Evolutionary conservation across 1,140 invertebrate genomes (phyloP), one percentile per base, ranked within the genome.

Genomic region (Hyles vespertilio): DNA sequence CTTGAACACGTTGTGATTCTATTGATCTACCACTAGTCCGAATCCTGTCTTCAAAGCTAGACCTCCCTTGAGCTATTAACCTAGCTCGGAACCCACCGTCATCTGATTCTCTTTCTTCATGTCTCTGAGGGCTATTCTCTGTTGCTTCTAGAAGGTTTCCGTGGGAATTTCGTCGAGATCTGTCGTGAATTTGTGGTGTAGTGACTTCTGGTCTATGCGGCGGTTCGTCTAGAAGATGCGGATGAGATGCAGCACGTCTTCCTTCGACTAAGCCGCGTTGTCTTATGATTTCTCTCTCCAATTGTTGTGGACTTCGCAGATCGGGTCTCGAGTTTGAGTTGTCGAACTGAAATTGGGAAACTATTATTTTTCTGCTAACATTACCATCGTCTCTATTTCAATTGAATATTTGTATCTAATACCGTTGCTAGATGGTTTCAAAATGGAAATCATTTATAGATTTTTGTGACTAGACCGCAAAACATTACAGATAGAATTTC

Each of bases 211-310:
- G 71, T 72, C 90, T 79, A 3, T 77, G 84, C 58, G 84, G 89
- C 36, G 85, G 86, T 68, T 89, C 92, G 56, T 91, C 91, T 9
- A 91, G 89, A 7, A 93, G 77, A 56, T 94, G 93, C 5, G 93
- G 93, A 59, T 94, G 93, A 1, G 93, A 94, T 1, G 91, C 87
- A 2, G 93, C 91, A 62, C 91, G 77, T 68, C 91, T 75, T 3
- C 90, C 87, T 74, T 92, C 91, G 11, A 81, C 69, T 48, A 92
- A 87, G 49, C 88, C 91, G 74, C 87, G 81, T 70, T 91, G 90
- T 65, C 90, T 74, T 40, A 87, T 60, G 63, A 90, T 90, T 70
- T 92, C 91, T 67, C 91, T 75, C 74, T 92, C 91, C 48, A 92
- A 69, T 70, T 92, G 91, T 74, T 92, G 91, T 47, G 91, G 90